Evolutionary conservation across 2,113 vertebrate species (phyloP).

Genomic region (Sitta europaea): DNA sequence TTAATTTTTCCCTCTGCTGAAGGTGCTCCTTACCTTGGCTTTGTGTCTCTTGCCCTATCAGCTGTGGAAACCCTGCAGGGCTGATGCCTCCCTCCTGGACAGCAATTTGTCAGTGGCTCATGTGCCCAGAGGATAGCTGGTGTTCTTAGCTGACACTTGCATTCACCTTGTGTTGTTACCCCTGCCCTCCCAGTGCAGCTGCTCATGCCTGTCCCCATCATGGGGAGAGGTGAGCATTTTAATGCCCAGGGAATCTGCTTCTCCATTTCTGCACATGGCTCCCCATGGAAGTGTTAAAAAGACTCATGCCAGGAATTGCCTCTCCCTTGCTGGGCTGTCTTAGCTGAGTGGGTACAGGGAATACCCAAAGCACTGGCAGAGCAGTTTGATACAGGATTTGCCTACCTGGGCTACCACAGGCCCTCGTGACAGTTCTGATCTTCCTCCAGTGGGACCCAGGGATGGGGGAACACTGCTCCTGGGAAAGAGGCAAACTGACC

Average conservation of each 20-base stretch:
- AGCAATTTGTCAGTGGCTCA: accelerated
- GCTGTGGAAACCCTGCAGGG: background rate
- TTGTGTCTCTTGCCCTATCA: background rate
- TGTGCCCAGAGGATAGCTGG: background rate
- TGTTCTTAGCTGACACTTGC: background rate
- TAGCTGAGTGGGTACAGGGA: accelerated
- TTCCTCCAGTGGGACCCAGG: background rate
- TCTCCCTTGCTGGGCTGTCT: accelerated
- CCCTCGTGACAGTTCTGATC: accelerated
- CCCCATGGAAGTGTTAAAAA: accelerated
- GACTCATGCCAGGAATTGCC: background rate
- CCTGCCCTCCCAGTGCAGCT: accelerated
- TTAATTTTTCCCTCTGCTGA: background rate
- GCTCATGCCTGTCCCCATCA: accelerated
- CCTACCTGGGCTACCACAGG: background rate
- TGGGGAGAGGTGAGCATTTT: background rate
- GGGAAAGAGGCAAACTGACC: background rate
- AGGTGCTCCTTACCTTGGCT: background rate
- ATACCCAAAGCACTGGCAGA: background rate
- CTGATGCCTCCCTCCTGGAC: accelerated
- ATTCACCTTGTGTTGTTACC: background rate
- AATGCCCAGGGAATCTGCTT: too few relatives aligned
- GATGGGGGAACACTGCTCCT: background rate
- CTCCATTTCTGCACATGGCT: background rate
- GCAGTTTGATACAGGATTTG: background rate